Percentiles rank a stretch among this genome's conserved stretches.
These are phyloP conservation scores for Choristoneura fumiferana DNA, from an alignment of 1,140 invertebrate species.

Conservation along the genomic window DNA sequence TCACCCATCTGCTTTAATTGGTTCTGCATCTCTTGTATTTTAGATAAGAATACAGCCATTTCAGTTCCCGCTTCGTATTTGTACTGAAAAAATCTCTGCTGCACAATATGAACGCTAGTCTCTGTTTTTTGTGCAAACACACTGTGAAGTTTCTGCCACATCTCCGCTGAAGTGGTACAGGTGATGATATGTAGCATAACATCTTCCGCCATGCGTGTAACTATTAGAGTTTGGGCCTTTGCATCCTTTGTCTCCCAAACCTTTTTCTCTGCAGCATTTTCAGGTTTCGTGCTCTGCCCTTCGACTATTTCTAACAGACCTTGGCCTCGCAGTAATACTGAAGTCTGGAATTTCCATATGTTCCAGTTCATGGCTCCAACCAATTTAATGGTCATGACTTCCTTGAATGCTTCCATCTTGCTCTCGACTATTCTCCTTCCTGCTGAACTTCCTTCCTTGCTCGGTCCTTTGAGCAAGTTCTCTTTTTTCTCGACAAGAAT, in stretches of 20 bases:
- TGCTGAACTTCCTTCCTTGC: too few relatives aligned
- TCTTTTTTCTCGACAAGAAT: too few relatives aligned
- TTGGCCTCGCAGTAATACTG: constrained; percentile 25
- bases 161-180: constrained; percentile 43
- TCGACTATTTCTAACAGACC: background rate
- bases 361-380: constrained; percentile 27
- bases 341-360: constrained; percentile 30
- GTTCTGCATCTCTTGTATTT: constrained; percentile 42
- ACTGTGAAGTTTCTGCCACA: constrained; percentile 46
- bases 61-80: constrained; percentile 29
- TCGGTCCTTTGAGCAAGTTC: too few relatives aligned
- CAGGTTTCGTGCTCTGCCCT: constrained; percentile 21
- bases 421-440: too few relatives aligned
- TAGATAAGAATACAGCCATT: constrained; percentile 43
- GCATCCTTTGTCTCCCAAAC: constrained; percentile 28
- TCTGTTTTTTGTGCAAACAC: constrained; percentile 58
- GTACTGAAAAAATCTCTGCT: constrained; percentile 33
- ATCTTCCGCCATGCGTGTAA: constrained; percentile 38
- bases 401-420: too few relatives aligned
- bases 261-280: constrained; percentile 7
- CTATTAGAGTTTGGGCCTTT: constrained; percentile 34
- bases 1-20: constrained; percentile 38
- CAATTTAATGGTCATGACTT: constrained; percentile 13
- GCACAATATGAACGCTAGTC: constrained; percentile 33
- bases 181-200: constrained; percentile 48